phyloP scores from a whole-genome alignment of 92 coral and sea anemone genomes.

The Pocillopora meandrina region DNA sequence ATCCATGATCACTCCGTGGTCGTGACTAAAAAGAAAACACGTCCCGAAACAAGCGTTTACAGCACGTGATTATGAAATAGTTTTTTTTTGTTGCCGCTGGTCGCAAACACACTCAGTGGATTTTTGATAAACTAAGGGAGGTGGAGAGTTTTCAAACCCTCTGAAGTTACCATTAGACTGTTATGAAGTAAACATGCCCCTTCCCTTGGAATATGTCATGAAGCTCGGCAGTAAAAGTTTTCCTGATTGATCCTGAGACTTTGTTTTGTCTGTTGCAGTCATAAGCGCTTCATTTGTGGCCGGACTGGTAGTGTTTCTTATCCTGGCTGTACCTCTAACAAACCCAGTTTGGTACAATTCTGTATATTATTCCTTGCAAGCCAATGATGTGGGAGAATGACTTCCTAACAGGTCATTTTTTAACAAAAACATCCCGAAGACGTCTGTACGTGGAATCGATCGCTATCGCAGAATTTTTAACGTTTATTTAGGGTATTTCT shows the following conservation, averaged over 20 bases:
- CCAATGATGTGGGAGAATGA: neutral
- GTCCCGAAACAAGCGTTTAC: too few species aligned
- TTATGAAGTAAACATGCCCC: too few species aligned
- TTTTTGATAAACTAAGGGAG: too few species aligned
- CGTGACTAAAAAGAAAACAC: too few species aligned
- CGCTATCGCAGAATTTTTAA: neutral
- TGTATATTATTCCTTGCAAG: conserved; percentile 49
- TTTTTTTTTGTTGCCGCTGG: too few species aligned
- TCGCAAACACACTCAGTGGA: too few species aligned
- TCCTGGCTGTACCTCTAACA: conserved; percentile 80
- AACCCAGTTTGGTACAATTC: conserved; percentile 82
- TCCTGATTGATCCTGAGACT: neutral
- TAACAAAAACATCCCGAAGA: neutral
- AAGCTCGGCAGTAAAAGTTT: neutral
- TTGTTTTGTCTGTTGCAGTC: conserved; percentile 52
- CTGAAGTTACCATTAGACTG: too few species aligned
- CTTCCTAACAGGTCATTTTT: neutral
- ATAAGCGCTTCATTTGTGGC: conserved; percentile 74
- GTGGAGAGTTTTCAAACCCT: too few species aligned
- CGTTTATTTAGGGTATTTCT: neutral
- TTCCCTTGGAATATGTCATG: too few species aligned
- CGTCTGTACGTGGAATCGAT: neutral
- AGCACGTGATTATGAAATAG: too few species aligned
- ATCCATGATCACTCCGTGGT: too few species aligned
- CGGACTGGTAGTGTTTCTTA: conserved; percentile 77